phyloP scores from a whole-genome alignment of 2,888 invertebrate species.

The Drosophila pegasa region DNA sequence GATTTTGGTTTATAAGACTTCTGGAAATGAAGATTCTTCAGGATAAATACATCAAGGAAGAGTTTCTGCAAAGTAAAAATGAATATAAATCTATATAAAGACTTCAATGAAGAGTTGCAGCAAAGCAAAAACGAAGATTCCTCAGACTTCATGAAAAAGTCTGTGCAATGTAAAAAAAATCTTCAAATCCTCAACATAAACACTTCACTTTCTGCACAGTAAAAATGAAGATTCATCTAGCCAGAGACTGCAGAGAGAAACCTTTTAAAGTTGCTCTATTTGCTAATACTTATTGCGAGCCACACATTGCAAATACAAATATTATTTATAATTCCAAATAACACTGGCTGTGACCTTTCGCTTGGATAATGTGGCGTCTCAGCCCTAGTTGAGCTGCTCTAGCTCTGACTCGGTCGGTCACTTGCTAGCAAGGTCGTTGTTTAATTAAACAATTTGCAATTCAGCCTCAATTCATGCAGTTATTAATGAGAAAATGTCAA shows the following conservation, averaged over 20 bases:
- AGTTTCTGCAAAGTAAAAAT: neutral
- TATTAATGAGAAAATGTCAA: constrained; percentile 18
- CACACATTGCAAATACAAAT: neutral
- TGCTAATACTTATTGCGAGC: neutral
- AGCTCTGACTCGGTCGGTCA: constrained; percentile 18
- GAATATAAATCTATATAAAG: too few species aligned
- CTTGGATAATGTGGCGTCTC: neutral
- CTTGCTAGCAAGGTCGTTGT: constrained; percentile 16
- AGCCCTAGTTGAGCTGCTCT: constrained; percentile 31
- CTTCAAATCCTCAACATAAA: too few species aligned
- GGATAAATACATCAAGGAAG: neutral
- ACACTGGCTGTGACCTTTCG: constrained; percentile 11
- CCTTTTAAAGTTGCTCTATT: neutral
- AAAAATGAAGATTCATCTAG: neutral
- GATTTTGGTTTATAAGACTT: too few species aligned
- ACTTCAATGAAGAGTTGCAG: too few species aligned
- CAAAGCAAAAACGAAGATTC: neutral
- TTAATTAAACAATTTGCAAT: constrained; percentile 60
- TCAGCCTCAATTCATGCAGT: constrained; percentile 51
- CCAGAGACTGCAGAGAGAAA: neutral
- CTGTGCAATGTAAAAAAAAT: too few species aligned
- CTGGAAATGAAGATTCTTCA: neutral
- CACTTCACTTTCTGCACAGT: too few species aligned
- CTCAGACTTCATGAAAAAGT: too few species aligned
- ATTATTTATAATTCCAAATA: neutral